A percentile compares a stretch with the other conserved stretches of the same genome.
Conservation (phyloP, 1,140 invertebrate species). For the Drosophila sechellia region DNA sequence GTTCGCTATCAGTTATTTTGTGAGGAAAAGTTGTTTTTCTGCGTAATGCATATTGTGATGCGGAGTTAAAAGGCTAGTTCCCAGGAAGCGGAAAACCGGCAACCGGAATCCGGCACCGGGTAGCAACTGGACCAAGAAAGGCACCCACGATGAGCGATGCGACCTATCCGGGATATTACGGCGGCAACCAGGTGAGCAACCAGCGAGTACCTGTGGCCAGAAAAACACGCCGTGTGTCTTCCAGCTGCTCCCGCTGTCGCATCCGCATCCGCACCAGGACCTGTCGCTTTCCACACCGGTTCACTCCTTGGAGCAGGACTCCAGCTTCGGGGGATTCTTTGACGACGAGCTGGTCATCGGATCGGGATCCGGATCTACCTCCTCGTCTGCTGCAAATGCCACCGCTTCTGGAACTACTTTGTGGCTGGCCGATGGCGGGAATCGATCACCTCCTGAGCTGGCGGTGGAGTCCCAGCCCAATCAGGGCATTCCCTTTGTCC, state of each 20-base stretch:
- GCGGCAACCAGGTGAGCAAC: slow-evolving; percentile 57
- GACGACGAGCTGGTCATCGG: slow-evolving; percentile 58
- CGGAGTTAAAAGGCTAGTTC: slow-evolving; percentile 24
- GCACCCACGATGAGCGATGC: slow-evolving; percentile 61
- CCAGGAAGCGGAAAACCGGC: slow-evolving; percentile 14
- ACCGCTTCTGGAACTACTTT: slow-evolving; percentile 3
- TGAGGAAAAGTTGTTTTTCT: slow-evolving; percentile 15
- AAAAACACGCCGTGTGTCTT: slow-evolving; percentile 47
- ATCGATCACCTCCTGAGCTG: neutral
- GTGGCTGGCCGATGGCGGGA: slow-evolving; percentile 26
- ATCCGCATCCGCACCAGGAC: slow-evolving; percentile 42
- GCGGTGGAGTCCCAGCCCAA: neutral
- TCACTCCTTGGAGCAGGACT: slow-evolving; percentile 59
- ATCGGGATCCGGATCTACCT: neutral
- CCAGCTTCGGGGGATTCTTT: slow-evolving; percentile 58
- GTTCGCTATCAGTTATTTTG: slow-evolving; percentile 26
- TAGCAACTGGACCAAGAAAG: slow-evolving; percentile 2
- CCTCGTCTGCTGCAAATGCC: neutral
- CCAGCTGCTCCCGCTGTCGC: slow-evolving; percentile 35
- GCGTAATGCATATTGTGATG: slow-evolving; percentile 48
- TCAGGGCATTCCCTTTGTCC: slow-evolving; percentile 70
- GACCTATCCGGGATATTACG: slow-evolving; percentile 56
- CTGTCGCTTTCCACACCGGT: slow-evolving; percentile 69
- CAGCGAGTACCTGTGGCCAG: slow-evolving; percentile 23
- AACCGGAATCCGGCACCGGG: slow-evolving; percentile 15